Percentiles rank a stretch among this genome's conserved stretches.
These are phyloP conservation scores for Trididemnum clinides DNA, from an alignment of 23 tunicate species.

Conservation along the genomic window DNA sequence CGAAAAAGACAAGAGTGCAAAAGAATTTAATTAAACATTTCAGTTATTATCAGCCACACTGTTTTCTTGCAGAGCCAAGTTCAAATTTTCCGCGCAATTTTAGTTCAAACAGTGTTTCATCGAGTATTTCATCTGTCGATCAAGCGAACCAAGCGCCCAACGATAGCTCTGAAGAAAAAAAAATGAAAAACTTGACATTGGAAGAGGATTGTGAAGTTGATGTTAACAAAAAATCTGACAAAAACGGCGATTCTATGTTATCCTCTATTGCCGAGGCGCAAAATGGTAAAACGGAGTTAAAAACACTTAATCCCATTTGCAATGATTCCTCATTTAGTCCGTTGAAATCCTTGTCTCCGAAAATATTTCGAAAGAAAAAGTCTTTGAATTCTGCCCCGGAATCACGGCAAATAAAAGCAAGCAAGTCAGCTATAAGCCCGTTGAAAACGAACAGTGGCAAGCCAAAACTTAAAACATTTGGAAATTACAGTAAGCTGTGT, in stretches of 20 bases:
- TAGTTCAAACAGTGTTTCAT: constrained; percentile 75
- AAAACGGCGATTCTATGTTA: not conserved
- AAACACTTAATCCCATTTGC: not conserved
- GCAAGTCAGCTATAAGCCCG: not conserved
- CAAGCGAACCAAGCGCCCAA: constrained; percentile 54
- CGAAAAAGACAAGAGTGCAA: too few relatives aligned
- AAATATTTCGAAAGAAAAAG: constrained; percentile 13
- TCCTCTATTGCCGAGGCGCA: not conserved
- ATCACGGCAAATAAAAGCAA: not conserved
- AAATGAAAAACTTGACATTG: not conserved
- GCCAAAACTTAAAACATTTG: not conserved
- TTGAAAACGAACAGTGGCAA: constrained; percentile 10
- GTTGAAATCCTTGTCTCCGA: not conserved
- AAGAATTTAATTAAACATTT: too few relatives aligned
- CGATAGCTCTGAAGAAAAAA: not conserved
- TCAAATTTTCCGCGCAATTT: constrained; percentile 70
- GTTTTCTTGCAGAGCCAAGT: not conserved
- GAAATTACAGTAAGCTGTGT: constrained; percentile 40
- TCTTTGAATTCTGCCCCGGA: constrained; percentile 32
- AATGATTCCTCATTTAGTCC: not conserved
- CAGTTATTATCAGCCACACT: not conserved
- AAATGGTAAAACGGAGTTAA: not conserved
- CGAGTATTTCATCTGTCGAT: constrained; percentile 81
- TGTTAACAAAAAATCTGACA: not conserved
- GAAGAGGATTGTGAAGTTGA: too few relatives aligned